A percentile compares a stretch with the other conserved stretches of the same genome.
These are phyloP conservation scores for Epicauta chinensis DNA, from an alignment of 1,140 invertebrate species.

Conservation along the genomic window DNA sequence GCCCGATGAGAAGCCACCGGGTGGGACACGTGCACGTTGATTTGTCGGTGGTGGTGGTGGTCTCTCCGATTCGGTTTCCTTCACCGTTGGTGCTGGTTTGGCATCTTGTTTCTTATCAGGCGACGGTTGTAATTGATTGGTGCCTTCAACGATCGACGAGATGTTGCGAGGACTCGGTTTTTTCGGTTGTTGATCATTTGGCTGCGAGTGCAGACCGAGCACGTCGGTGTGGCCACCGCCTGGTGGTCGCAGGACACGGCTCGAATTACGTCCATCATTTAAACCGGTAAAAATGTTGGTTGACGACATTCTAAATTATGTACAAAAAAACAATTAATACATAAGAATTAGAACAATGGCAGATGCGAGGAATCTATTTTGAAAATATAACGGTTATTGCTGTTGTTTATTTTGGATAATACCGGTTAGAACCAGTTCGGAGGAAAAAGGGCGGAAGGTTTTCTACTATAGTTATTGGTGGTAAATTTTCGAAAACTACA, in stretches of 20 bases:
- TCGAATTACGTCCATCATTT: slow-evolving; percentile 32
- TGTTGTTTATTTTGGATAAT: too few relatives aligned
- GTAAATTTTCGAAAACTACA: too few relatives aligned
- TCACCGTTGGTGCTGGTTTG: not conserved
- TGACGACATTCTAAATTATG: slow-evolving; percentile 32
- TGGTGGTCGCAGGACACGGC: slow-evolving; percentile 38
- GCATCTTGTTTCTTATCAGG: not conserved
- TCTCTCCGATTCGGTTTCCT: not conserved
- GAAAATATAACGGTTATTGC: too few relatives aligned
- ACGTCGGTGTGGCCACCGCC: slow-evolving; percentile 40
- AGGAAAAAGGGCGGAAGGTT: too few relatives aligned
- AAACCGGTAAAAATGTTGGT: slow-evolving; percentile 34
- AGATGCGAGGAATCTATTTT: too few relatives aligned
- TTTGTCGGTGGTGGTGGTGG: not conserved
- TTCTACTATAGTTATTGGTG: too few relatives aligned
- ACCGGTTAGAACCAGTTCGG: too few relatives aligned
- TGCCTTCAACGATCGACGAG: not conserved
- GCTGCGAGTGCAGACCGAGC: slow-evolving; percentile 23
- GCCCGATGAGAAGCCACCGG: slow-evolving; percentile 9
- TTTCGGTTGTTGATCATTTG: not conserved
- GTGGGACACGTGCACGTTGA: slow-evolving; percentile 1
- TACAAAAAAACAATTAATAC: not conserved
- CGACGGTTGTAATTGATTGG: not conserved
- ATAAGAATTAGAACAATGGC: too few relatives aligned
- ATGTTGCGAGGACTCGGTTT: not conserved